These are phyloP conservation scores for Matsumyia berberina DNA, from an alignment of 2,888 invertebrate genomes.

Conservation along the genomic window DNA sequence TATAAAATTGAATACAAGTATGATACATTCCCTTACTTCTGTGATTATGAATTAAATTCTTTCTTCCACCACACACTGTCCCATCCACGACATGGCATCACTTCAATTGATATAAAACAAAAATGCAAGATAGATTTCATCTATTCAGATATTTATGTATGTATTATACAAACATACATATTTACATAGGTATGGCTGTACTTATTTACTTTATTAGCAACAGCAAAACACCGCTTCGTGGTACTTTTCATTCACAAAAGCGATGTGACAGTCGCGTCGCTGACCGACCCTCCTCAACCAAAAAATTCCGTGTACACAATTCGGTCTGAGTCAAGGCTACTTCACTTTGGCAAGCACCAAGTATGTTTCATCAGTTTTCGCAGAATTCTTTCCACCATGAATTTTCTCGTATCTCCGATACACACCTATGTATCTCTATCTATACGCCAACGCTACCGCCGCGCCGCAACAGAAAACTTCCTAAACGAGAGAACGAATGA, in stretches of 20 bases:
- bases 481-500: conserved; percentile 29
- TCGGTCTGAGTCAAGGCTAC: conserved; percentile 62
- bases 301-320: conserved; percentile 43
- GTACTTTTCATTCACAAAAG: conserved; percentile 45
- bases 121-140: background rate
- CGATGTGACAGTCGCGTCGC: conserved; percentile 8
- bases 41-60: background rate
- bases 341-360: conserved; percentile 28
- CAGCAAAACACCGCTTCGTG: conserved; percentile 1
- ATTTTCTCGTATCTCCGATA: conserved; percentile 8
- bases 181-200: no score
- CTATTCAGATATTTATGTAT: no score
- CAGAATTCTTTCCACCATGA: conserved; percentile 31
- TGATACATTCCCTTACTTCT: no score
- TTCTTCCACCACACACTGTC: conserved; percentile 20
- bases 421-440: background rate
- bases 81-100: background rate
- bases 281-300: conserved; percentile 51
- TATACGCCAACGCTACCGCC: no score
- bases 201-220: background rate
- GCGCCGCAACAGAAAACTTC: conserved; percentile 21
- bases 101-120: conserved; percentile 9
- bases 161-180: no score
- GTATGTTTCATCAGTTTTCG: conserved; percentile 33
- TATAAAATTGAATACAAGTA: no score